phyloP scores from a whole-genome alignment of 37 sponge, comb jelly and placozoan genomes.

The Oscarella lobularis region DNA sequence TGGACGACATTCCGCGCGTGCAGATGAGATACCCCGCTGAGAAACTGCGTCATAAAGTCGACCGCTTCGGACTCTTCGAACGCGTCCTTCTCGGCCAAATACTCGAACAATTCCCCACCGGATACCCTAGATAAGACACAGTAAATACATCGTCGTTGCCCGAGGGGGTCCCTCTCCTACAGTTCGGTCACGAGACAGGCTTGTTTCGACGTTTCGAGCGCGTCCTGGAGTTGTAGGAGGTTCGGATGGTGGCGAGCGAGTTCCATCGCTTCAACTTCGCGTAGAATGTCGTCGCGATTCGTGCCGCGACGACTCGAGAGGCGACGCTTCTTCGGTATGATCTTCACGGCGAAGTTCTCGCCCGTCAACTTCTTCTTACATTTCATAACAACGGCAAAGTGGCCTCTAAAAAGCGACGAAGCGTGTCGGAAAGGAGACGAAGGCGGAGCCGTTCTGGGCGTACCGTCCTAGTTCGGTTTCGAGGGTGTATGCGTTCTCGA shows the following conservation, averaged over 20 bases:
- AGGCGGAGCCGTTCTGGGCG: not conserved
- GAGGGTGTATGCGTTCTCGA: not conserved
- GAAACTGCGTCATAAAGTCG: conserved; percentile 45
- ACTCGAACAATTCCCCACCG: conserved; percentile 60
- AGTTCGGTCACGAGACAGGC: not conserved
- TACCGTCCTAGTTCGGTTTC: not conserved
- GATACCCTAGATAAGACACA: not conserved
- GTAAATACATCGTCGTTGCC: not conserved
- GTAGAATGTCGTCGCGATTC: conserved; percentile 27
- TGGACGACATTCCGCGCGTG: conserved; percentile 53
- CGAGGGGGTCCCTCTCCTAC: not conserved
- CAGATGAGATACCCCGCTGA: conserved; percentile 26
- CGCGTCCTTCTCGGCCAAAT: conserved; percentile 51
- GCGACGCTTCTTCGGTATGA: not conserved
- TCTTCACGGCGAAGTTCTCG: not conserved
- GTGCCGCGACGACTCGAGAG: not conserved
- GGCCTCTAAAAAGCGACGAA: not conserved
- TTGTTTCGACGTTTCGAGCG: not conserved
- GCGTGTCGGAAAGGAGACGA: not conserved
- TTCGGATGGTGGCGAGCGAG: not conserved
- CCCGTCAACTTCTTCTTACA: not conserved
- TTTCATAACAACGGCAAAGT: not conserved
- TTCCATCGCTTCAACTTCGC: conserved; percentile 40
- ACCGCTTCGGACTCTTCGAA: conserved; percentile 45
- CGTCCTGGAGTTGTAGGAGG: not conserved